Evolutionary conservation across 2,113 vertebrate species (phyloP).

Genomic region (Hippocampus guttulatus): DNA sequence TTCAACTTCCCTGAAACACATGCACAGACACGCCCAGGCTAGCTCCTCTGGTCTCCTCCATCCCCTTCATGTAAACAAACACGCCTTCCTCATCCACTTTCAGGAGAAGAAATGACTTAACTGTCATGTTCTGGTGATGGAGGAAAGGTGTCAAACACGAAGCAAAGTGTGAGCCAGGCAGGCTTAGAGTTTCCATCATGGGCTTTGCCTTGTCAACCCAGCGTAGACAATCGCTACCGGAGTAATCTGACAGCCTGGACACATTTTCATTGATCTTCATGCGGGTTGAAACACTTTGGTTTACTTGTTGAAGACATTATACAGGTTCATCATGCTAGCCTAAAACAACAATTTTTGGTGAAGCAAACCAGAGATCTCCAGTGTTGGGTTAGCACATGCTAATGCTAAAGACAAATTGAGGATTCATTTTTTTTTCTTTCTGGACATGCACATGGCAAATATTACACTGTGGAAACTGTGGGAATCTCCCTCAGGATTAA

Average conservation of each 20-base stretch:
- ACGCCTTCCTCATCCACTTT: slow-evolving; percentile 23
- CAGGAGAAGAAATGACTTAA: slow-evolving; percentile 29
- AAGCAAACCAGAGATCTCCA: background rate
- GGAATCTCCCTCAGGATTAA: too few species aligned
- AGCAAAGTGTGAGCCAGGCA: slow-evolving; percentile 21
- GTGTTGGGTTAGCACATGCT: background rate
- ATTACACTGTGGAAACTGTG: too few species aligned
- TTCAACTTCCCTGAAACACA: slow-evolving; percentile 12
- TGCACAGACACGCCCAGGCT: background rate
- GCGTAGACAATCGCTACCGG: slow-evolving; percentile 25
- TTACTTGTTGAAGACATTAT: background rate
- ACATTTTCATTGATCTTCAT: slow-evolving; percentile 1
- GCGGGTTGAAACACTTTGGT: slow-evolving; percentile 12
- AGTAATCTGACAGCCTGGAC: slow-evolving; percentile 18
- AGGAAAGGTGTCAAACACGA: slow-evolving; percentile 28
- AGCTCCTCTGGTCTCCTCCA: background rate
- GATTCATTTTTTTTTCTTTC: too few species aligned
- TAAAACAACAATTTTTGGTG: background rate
- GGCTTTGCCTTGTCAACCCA: slow-evolving; percentile 34
- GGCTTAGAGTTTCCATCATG: slow-evolving; percentile 32
- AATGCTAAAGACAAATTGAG: too few species aligned
- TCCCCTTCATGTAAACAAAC: slow-evolving; percentile 10
- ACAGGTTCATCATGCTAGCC: too few species aligned
- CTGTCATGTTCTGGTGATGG: slow-evolving; percentile 20
- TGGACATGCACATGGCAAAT: too few species aligned